Evolutionary conservation across 2,888 invertebrate genomes (phyloP), one percentile per base, ranked within the genome.

Genomic region (Taphrorychus bicolor): DNA sequence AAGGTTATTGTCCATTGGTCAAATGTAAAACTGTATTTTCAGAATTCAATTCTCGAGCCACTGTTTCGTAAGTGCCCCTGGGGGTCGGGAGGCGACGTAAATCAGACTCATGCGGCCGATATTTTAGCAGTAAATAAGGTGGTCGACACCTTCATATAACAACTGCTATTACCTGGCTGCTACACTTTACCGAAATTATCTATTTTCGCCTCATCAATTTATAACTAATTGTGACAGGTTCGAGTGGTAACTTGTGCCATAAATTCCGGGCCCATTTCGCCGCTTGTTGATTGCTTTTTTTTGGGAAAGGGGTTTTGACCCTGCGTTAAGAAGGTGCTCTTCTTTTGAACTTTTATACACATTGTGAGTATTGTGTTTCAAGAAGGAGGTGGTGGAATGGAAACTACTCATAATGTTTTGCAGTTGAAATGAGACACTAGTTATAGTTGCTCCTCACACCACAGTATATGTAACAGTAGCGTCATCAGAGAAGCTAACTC

Each of bases 111-210:
- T 69, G 72, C 61, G 48, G 59, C n/a, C 73, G 73, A 77, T 77
- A 78, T 78, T 76, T 78, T 74, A 77, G 70, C 73, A 71, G 69
- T 73, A 76, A 75, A 75, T 75, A 73, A 71, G 73, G 72, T 72
- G 75, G 62, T 76, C 75, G 74, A 76, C 75, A 76, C 76, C 74
- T 75, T 67, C n/a, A n/a, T 59, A 65, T 68, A 72, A 73, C 74
- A 71, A 72, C 72, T 70, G 75, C 73, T 74, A 74, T 76, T 74
- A 74, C 69, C 70, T 66, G 23, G 70, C 71, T 67, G 71, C 71
- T 72, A 71, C 70, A 69, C 66, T 70, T 73, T 70, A 70, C 71
- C 69, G 65, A 71, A 74, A 73, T 72, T 71, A 70, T 71, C 71
- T 72, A 72, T 73, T 72, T 70, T 71, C 70, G 58, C 65, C 62